Evolutionary conservation across 2,113 vertebrate genomes (phyloP).

Genomic region (Petrocephalus microphthalmus): DNA sequence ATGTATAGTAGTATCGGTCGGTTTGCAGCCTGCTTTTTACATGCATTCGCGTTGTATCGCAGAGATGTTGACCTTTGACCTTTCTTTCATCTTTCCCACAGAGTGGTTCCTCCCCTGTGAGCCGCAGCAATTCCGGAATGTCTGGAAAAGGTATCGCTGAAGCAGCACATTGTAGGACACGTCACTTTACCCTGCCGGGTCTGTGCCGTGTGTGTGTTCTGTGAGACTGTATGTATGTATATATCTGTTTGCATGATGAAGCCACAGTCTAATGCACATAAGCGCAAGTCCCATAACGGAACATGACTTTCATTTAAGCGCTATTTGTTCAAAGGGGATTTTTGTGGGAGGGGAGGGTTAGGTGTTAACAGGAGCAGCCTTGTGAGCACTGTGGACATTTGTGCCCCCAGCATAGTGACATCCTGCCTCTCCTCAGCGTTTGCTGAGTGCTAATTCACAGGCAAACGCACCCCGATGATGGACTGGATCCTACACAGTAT

Average conservation of each 20-base stretch:
- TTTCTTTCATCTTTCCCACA: conserved; percentile 43
- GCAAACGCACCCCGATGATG: not conserved
- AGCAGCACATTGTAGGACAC: not conserved
- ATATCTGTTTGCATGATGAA: not conserved
- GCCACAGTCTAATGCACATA: not conserved
- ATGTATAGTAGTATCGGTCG: not conserved
- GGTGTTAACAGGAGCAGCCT: conserved; percentile 36
- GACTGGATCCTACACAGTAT: not conserved
- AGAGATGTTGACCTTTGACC: not conserved
- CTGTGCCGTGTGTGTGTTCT: not conserved
- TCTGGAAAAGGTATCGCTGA: conserved; percentile 76
- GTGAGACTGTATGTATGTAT: not conserved
- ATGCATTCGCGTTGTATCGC: not conserved
- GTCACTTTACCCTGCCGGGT: not conserved
- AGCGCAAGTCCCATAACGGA: conserved; percentile 34
- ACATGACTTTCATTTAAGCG: conserved; percentile 38
- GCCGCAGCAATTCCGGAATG: conserved; percentile 59
- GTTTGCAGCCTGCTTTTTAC: conserved; percentile 11
- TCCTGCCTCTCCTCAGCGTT: not conserved
- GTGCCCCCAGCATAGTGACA: conserved; percentile 3
- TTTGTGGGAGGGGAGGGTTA: conserved; percentile 15
- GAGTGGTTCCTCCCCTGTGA: conserved; percentile 62
- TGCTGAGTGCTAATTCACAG: not conserved
- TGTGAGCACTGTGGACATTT: conserved; percentile 25
- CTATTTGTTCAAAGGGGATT: conserved; percentile 32